Conservation (phyloP, 2,888 invertebrate species). For the Meiosimyza decipiens region DNA sequence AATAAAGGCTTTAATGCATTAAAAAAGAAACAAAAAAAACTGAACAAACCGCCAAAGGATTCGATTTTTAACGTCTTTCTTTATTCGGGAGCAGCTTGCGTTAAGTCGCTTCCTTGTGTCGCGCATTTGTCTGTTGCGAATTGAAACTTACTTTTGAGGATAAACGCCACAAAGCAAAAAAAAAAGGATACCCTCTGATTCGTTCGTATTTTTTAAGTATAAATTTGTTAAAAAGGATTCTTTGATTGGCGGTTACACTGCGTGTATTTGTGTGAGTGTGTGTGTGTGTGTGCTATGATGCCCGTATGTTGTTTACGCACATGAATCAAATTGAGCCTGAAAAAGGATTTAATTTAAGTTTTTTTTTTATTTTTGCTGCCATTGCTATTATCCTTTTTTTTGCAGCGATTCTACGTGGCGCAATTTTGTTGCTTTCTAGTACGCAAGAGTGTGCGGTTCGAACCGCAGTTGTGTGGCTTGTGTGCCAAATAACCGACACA, state of each 20-base stretch:
- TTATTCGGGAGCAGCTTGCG: constrained; percentile 28
- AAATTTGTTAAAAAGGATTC: constrained; percentile 32
- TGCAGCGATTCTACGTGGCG: constrained; percentile 38
- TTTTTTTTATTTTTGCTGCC: constrained; percentile 29
- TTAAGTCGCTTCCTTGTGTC: constrained; percentile 10
- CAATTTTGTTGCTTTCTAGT: constrained; percentile 37
- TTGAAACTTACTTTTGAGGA: constrained; percentile 35
- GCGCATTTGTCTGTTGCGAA: constrained; percentile 21
- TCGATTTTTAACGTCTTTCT: constrained; percentile 30
- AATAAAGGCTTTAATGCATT: constrained; percentile 24
- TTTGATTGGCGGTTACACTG: constrained; percentile 37
- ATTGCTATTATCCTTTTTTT: constrained; percentile 35
- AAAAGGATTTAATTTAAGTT: constrained; percentile 63
- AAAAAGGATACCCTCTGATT: constrained; percentile 6
- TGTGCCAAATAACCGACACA: not conserved
- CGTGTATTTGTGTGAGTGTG: not conserved
- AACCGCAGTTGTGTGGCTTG: constrained; percentile 34
- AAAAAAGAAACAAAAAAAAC: not conserved
- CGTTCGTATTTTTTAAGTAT: constrained; percentile 22
- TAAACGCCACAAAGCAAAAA: constrained; percentile 6
- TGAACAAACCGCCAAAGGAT: constrained; percentile 32
- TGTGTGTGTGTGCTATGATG: not conserved
- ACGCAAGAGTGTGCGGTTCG: constrained; percentile 39
- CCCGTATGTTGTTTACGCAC: constrained; percentile 30
- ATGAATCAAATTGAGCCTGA: constrained; percentile 64